Evolutionary conservation across 2,888 invertebrate genomes (phyloP), one percentile per base, ranked within the genome.

Genomic region (Lysandra coridon): DNA sequence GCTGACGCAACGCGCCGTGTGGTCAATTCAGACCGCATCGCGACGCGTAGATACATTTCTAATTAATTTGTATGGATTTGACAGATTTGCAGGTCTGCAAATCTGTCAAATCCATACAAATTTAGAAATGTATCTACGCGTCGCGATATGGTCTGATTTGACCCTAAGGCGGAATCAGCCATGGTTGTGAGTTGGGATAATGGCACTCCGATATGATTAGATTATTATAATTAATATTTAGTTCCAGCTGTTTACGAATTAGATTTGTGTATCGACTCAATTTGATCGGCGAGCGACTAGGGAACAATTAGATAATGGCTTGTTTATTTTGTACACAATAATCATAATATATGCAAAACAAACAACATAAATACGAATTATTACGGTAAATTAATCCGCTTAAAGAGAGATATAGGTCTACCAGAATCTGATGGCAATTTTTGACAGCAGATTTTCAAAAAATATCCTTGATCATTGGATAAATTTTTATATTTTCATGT

Each of bases 241-340:
- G 44, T 49, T 75, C 23, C 23, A 23, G 10, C 4, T 75, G 49
- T 49, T 44, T 75, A 40, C 49, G 30, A 49, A 44, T 75, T 75
- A 75, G 2, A 37, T 69, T 17, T 37, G 69, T 37, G 69, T 69
- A 69, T 69, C 30, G 33, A 33, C 14, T 69, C 33, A 12, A 30
- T 64, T 64, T 30, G 10, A n/a, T 62, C n/a, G 64, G 12, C 30
- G 33, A 69, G 14, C 69, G 69, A 33, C 69, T 37, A 37, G 69
- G 69, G 69, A 69, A 33, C 69, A 69, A 69, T 69, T 69, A 69
- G 69, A 69, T 69, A 69, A 69, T 69, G 33, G 69, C 33, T 69
- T 37, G 17, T 69, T 69, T 69, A 69, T 69, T 33, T 14, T 17
- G 14, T 23, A 17, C 33, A 33, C 17, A 69, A 69, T 37, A 69